Evolutionary conservation across 2,113 vertebrate genomes (phyloP).

Genomic region (Psittacula cyanocephala): DNA sequence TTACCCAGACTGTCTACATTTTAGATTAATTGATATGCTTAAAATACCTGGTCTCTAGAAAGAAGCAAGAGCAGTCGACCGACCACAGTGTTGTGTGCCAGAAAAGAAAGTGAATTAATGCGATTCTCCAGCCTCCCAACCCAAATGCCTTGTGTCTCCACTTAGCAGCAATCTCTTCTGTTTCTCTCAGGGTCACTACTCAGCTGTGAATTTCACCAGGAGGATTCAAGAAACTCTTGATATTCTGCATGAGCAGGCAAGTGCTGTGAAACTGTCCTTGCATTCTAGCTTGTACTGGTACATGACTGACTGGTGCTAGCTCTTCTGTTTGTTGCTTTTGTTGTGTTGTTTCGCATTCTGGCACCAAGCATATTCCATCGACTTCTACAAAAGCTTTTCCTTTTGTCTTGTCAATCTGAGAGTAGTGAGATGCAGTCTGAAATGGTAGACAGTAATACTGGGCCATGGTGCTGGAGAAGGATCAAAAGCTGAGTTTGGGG

Average conservation of each 20-base stretch:
- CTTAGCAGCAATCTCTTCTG: neutral
- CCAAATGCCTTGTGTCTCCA: neutral
- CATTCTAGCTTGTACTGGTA: neutral
- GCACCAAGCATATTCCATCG: neutral
- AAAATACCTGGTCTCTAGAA: neutral
- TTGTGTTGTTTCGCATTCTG: neutral
- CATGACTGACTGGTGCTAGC: neutral
- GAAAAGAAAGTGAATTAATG: neutral
- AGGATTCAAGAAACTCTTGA: constrained; percentile 86
- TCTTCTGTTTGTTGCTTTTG: neutral
- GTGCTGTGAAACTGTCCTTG: neutral
- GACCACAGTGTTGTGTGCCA: neutral
- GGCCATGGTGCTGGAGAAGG: neutral
- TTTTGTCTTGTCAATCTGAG: neutral
- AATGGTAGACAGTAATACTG: neutral
- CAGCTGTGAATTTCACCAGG: constrained; percentile 76
- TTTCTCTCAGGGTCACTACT: constrained; percentile 79
- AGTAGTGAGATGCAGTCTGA: neutral
- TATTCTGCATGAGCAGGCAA: constrained; percentile 84
- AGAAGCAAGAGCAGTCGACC: neutral
- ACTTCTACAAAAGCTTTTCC: neutral
- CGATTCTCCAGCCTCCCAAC: neutral
- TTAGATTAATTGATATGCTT: neutral
- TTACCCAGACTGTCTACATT: neutral
- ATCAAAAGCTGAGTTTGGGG: neutral